Evolutionary conservation across 2,797 vertebrate genomes (phyloP), one percentile per base, ranked within the genome.

Genomic region (Eptatretus atami): DNA sequence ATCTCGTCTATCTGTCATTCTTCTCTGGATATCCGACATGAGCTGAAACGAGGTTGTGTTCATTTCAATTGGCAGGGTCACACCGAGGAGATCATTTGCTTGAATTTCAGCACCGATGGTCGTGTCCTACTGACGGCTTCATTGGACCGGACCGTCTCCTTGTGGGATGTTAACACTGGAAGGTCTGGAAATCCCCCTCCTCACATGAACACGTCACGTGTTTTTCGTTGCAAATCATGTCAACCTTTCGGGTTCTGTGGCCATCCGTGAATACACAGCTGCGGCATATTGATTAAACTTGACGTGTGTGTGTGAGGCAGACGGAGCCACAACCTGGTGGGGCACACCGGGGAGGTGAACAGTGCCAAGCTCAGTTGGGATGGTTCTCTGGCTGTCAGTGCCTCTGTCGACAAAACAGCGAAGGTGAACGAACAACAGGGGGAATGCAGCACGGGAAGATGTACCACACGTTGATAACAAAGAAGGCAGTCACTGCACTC

Each of bases 361-460:
- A 86, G 79, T n/a, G 79, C 79, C 52, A 76, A 83, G 67, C 87
- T 92, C 71, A 96, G 75, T 73, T 96, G 90, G 86, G 79, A 90
- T 69, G 81, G 81, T 69, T 82, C 85, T 24, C 77, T 90, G 9
- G 80, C 94, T 54, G 73, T 79, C 65, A 78, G 80, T 5, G 82
- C 80, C 69, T 95, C 90, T 14, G 79, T 87, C 80, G 87, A 94
- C 71, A 88, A 82, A 76, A 86, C 78, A 12, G 83, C 80, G 75
- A 90, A 80, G 82, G 86, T 94, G 68, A 77, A 76, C 61, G 57
- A n/a, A 24, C 2, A 11, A 44, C 31, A 8, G 31, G 4, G 31
- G 4, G 31, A 44, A 44, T 44, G 6, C 6, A 44, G 31, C 31
- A 44, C 31, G 3, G 31, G 31, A 44, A 44, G 31, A 8, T 44